These are phyloP conservation scores for Spialia ferax DNA, from an alignment of 2,888 invertebrate genomes.

Conservation along the genomic window DNA sequence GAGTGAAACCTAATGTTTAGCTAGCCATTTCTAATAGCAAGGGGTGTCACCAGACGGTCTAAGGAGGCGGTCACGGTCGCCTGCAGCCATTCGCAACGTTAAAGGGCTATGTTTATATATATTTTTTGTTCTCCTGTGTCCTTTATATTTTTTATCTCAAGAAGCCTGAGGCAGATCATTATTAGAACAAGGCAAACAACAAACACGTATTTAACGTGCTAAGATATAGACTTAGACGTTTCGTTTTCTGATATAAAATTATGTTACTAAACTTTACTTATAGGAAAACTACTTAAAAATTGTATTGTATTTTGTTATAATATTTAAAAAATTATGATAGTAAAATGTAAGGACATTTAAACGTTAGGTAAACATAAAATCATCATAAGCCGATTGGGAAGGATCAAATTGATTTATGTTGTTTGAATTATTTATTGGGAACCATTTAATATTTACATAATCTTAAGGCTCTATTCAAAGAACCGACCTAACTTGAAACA, in stretches of 20 bases:
- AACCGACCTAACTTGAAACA: no score
- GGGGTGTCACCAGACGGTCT: slow-evolving; percentile 26
- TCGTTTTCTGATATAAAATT: not conserved
- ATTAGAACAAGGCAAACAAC: not conserved
- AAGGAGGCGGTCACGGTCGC: slow-evolving; percentile 30
- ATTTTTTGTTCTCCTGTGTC: slow-evolving; percentile 1
- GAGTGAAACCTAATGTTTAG: slow-evolving; percentile 32
- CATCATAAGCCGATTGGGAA: no score
- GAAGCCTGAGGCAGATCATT: not conserved
- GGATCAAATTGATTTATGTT: no score
- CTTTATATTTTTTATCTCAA: slow-evolving; percentile 10
- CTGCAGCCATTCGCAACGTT: slow-evolving; percentile 32
- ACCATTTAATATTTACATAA: no score
- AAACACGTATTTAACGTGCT: not conserved
- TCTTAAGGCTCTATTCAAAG: no score
- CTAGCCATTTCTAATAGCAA: slow-evolving; percentile 36
- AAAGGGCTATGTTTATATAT: slow-evolving; percentile 19
- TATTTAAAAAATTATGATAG: no score
- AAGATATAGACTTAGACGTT: not conserved
- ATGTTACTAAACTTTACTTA: no score
- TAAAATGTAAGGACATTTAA: no score
- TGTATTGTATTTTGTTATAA: no score
- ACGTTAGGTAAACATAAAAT: no score
- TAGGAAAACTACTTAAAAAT: no score
- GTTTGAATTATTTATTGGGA: no score